Percentiles rank a stretch among this genome's conserved stretches.
Evolutionary conservation across 2,888 invertebrate species (phyloP).

Genomic region (Deilephila elpenor): DNA sequence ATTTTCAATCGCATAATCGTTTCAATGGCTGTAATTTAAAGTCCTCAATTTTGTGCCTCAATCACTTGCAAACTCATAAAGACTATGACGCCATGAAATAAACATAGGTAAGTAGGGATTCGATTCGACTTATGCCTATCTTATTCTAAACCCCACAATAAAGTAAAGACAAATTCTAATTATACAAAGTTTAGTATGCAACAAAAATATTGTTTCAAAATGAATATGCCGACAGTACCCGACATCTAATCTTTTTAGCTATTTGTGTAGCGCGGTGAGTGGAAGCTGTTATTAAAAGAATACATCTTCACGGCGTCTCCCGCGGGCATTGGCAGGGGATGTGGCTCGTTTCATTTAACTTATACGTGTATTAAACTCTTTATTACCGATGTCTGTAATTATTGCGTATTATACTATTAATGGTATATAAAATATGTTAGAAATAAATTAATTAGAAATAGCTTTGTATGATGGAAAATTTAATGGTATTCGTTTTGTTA

Average conservation of each 20-base stretch:
- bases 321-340: constrained; percentile 47
- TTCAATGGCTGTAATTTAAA: too few species aligned
- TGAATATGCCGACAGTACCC: constrained; percentile 58
- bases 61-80: too few species aligned
- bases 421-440: background rate
- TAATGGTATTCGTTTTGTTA: too few species aligned
- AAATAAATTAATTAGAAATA: background rate
- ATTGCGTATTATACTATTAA: constrained; percentile 29
- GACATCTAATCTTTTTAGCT: constrained; percentile 74
- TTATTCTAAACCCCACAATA: too few species aligned
- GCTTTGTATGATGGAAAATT: background rate
- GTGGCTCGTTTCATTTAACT: constrained; percentile 33
- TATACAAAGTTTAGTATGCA: too few species aligned
- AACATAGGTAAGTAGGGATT: too few species aligned
- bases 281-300: constrained; percentile 78
- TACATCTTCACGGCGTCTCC: constrained; percentile 61
- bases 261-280: constrained; percentile 73
- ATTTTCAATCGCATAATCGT: too few species aligned
- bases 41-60: too few species aligned
- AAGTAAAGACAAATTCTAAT: too few species aligned
- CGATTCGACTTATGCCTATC: too few species aligned
- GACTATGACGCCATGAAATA: too few species aligned
- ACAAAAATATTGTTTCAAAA: background rate
- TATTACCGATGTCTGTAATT: constrained; percentile 48
- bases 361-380: constrained; percentile 39